Evolutionary conservation across 2,113 vertebrate species (phyloP), one percentile per base, ranked within the genome.

Genomic region (Nycticebus coucang): DNA sequence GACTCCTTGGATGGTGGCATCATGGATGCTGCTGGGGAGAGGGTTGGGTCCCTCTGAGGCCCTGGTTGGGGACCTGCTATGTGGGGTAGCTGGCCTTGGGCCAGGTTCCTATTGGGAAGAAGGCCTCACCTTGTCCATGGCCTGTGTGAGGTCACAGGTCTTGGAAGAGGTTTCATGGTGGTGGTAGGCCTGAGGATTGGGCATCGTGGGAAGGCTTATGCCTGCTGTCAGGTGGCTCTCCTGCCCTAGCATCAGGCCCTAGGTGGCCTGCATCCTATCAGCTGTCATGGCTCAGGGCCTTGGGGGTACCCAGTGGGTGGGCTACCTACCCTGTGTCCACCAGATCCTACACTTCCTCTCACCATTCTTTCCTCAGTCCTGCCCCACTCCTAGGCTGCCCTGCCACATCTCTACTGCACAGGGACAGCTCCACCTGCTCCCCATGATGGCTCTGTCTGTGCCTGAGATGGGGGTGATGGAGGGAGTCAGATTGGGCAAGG

Each of bases 81-180:
- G 12, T 37, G 35, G 26, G 35, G 53, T 57, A 3, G 7, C 33
- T 1, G 1, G n/a, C 18, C 1, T 26, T 24, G 11, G 11, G 18
- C 37, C n/a, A 35, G 5, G 11, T 41, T 33, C 28, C 11, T 68
- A 69, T 24, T 21, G 21, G 13, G 66, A 60, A 45, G 59, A 64
- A 50, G 62, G 21, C 45, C 6, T 21, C 8, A 22, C n/a, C 19
- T 60, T 28, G 10, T 15, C 18, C 22, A 41, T 78, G 60, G 26
- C 35, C 87, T 50, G 0, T 9, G 14, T 12, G 37, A 26, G n/a
- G 57, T 53, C 55, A 33, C 21, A 85, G 60, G n/a, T 22, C 6
- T 53, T 33, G 4, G 24, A 64, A 78, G 72, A 85, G 62, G 60
- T 45, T 89, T 72, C 1, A 5, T 19, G 15, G 33, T 57, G 41